Evolutionary conservation across 2,113 vertebrate species (phyloP), one percentile per base, ranked within the genome.

Genomic region (Hirundichthys speculiger): DNA sequence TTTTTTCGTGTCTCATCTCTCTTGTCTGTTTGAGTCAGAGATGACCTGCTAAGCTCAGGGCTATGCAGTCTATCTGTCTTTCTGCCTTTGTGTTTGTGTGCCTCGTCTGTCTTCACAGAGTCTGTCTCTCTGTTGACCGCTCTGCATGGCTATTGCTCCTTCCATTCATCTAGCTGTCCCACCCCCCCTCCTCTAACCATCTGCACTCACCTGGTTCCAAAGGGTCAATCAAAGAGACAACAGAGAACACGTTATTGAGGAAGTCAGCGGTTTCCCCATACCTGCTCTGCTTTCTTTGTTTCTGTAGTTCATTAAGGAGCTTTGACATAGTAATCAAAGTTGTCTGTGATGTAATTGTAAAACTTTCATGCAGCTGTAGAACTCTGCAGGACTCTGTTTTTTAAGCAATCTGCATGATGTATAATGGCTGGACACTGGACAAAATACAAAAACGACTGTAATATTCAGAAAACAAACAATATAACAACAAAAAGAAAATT

Each of bases 91-190:
- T 67, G 54, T 85, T 77, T 86, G 73, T 62, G 53, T 48, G 66
- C 68, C 83, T 76, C 72, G 84, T 90, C 85, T 80, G 85, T 93
- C 88, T 90, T 77, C 82, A 56, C 83, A 74, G 84, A 68, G 24
- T 61, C 57, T 48, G 51, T 54, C 75, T 84, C 67, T 75, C 43
- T 42, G 11, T 74, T 86, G 84, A 84, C 70, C 72, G 64, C 82
- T 80, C 88, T 80, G 63, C 77, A 77, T 57, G 53, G 56, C 76
- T 83, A 76, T 86, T 49, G 78, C 73, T 86, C 78, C 80, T 73
- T 74, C 67, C 39, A 67, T 60, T 80, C 62, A 78, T 14, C 40
- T 4, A 39, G 43, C 16, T 38, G 43, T 34, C 40, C 19, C 9
- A 18, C 67, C 68, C 14, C 14, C 49, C 64, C 18, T 27, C 49